phyloP scores from a whole-genome alignment of 2,888 invertebrate genomes.

The Tromatobia lineatoria region DNA sequence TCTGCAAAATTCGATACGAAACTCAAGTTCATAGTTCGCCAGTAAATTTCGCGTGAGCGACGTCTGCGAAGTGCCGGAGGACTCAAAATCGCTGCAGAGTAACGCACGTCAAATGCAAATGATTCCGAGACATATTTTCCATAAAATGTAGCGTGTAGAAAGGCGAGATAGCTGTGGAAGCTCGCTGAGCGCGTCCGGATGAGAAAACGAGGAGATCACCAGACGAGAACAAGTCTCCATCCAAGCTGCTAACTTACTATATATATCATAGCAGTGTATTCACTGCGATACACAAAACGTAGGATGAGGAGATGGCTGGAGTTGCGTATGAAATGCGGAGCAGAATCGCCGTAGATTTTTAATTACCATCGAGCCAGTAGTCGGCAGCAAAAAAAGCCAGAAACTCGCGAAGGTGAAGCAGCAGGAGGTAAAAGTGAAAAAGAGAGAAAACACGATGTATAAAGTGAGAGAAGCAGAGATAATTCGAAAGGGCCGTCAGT shows the following conservation, averaged over 20 bases:
- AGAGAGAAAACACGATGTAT: conserved; percentile 12
- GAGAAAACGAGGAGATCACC: neutral
- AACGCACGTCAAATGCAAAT: conserved; percentile 84
- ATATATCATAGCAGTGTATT: neutral
- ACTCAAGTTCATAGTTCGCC: neutral
- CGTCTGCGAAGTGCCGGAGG: conserved; percentile 71
- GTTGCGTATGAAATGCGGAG: conserved; percentile 37
- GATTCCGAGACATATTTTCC: conserved; percentile 81
- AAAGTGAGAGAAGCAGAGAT: conserved; percentile 27
- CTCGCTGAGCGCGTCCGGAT: neutral
- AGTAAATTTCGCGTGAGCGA: conserved; percentile 77
- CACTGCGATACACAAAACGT: conserved; percentile 3
- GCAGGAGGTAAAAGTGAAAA: conserved; percentile 18
- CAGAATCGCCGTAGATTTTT: conserved; percentile 44
- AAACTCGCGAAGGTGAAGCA: conserved; percentile 38
- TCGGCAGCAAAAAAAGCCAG: conserved; percentile 33
- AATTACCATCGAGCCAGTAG: conserved; percentile 50
- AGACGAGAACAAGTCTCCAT: conserved; percentile 10
- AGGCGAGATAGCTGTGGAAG: neutral
- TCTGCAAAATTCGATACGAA: conserved; percentile 62
- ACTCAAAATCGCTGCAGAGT: conserved; percentile 72
- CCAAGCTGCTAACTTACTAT: conserved; percentile 22
- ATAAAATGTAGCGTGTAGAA: conserved; percentile 79
- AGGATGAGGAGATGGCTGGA: conserved; percentile 14
- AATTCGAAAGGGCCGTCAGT: conserved; percentile 65